Base-by-base conservation (phyloP, 2,113 vertebrate genomes). In the Mustela lutreola region DNA sequence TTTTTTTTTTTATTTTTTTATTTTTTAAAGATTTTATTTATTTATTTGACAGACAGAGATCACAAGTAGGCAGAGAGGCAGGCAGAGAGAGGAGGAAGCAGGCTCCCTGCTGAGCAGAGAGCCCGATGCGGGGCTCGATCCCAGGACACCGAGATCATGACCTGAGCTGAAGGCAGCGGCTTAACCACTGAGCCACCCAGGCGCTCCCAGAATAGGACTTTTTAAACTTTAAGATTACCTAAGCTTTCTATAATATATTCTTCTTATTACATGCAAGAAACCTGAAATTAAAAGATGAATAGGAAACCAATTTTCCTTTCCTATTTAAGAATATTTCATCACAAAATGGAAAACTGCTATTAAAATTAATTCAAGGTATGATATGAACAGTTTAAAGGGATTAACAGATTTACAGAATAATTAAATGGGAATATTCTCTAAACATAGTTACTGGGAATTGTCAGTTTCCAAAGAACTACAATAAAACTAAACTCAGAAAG, bases 341-440 rank as follows among this genome's bases (percentile, higher is more conserved):
- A 94, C 33, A 95, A 92, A 94, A 91, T 83, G 45, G 28, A 94
- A 92, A 89, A 83, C 10, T 31, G 45, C 3, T 87, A 80, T 60
- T 67, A 60, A 67, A 91, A 63, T 65, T 63, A 90, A 96, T 90
- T 70, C 24, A 82, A 89, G 33, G 8, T 63, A 79, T 50, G 33
- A 24, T 71, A 75, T 84, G 31, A 91, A 63, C 9, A 91, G 9
- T 48, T 53, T 78, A 80, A 84, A 45, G 31, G 88, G 28, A 79
- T 11, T 79, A 19, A n/a, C 70, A 84, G 45, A 67, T 31, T 95
- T 87, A 96, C 0, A 87, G 60, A 83, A 36, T 82, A 81, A 85
- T 58, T 50, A 84, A 79, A 71, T 36, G 60, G 26, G 42, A 21
- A 31, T 88, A n/a, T 70, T 90, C 86, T 84, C 73, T 33, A 89